Percentiles rank a stretch among this genome's conserved stretches.
These are phyloP conservation scores for Labroides dimidiatus DNA, from an alignment of 2,797 vertebrate species.

Conservation along the genomic window DNA sequence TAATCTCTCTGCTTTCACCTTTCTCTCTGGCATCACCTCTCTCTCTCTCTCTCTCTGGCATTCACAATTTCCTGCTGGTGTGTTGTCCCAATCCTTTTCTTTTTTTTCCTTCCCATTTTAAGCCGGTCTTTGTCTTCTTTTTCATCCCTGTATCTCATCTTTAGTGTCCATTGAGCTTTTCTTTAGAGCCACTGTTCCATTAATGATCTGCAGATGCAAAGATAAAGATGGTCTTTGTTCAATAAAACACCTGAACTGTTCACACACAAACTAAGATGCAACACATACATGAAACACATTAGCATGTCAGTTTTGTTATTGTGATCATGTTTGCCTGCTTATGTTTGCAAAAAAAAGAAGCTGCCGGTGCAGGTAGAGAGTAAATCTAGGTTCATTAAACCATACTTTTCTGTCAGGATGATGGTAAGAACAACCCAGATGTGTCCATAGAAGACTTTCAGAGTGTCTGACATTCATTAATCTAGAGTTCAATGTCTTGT, in stretches of 20 bases:
- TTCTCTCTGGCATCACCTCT: conserved; percentile 37
- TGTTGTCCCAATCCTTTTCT: conserved; percentile 34
- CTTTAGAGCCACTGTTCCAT: conserved; percentile 8
- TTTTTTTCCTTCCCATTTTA: conserved; percentile 30
- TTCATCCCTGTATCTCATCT: conserved; percentile 37
- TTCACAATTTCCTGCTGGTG: conserved; percentile 41
- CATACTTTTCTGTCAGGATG: neutral
- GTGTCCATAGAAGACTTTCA: conserved; percentile 3
- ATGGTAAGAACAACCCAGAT: neutral
- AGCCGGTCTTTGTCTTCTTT: conserved; percentile 41
- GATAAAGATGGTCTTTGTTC: neutral
- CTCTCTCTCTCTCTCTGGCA: conserved; percentile 31
- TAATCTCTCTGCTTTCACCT: conserved; percentile 46
- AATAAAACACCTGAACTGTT: conserved; percentile 1
- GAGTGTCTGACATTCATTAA: conserved; percentile 39
- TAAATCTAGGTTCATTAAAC: neutral
- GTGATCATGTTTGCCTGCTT: neutral
- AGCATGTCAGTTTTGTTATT: neutral
- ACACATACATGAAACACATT: neutral
- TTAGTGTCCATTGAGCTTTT: neutral
- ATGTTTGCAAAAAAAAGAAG: neutral
- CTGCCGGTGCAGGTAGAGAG: neutral
- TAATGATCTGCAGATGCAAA: conserved; percentile 27
- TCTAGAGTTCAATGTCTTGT: conserved; percentile 24
- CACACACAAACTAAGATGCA: neutral